Conservation (phyloP, 2,797 vertebrate species). For the Lithobates sylvaticus region DNA sequence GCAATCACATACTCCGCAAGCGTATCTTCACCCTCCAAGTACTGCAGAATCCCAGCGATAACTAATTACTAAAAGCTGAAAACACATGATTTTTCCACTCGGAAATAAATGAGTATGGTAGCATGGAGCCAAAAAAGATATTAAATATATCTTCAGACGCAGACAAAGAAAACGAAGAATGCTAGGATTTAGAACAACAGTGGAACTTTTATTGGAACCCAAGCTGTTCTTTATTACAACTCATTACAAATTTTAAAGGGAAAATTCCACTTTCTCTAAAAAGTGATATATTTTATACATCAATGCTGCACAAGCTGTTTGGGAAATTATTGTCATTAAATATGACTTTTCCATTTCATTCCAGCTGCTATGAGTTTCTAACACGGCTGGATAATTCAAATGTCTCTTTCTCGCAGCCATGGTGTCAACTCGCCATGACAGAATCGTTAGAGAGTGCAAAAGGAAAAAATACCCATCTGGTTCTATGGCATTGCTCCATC, state of each 20-base stretch:
- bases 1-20: background rate
- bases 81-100: background rate
- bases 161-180: background rate
- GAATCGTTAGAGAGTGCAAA: too few species aligned
- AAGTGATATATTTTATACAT: background rate
- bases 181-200: background rate
- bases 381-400: too few species aligned
- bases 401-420: too few species aligned
- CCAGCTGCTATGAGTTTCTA: too few species aligned
- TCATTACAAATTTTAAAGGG: background rate
- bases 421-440: too few species aligned
- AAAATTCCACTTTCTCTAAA: background rate
- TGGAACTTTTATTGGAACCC: background rate
- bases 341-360: too few species aligned
- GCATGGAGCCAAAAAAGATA: background rate
- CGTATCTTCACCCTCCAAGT: background rate
- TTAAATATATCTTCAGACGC: background rate
- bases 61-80: constrained; percentile 5
- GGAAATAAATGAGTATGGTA: background rate
- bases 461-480: too few species aligned
- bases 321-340: too few species aligned
- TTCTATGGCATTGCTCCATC: too few species aligned
- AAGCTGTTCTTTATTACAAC: background rate
- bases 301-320: background rate
- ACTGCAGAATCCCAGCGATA: background rate